Evolutionary conservation across 2,797 vertebrate genomes (phyloP).

Genomic region (Paedocypris micromegethes): DNA sequence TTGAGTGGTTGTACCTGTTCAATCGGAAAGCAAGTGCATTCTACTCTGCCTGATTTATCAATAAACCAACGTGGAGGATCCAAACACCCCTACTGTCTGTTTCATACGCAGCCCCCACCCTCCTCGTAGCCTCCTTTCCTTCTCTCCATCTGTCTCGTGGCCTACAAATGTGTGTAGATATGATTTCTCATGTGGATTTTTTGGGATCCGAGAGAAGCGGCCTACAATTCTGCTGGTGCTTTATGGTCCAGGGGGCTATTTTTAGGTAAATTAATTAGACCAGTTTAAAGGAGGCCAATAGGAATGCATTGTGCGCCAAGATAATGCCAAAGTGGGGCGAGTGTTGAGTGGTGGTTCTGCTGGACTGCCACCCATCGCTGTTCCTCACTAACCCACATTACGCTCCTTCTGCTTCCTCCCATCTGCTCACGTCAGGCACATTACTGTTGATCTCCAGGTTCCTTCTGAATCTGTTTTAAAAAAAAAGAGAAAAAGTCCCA

Average conservation of each 20-base stretch:
- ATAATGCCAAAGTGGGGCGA: constrained; percentile 46
- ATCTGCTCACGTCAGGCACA: constrained; percentile 1
- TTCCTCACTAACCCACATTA: constrained; percentile 39
- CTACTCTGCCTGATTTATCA: constrained; percentile 39
- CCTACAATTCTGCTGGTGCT: constrained; percentile 49
- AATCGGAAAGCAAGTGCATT: constrained; percentile 52
- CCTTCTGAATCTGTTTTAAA: constrained; percentile 26
- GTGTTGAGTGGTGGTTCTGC: constrained; percentile 5
- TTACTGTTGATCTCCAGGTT: constrained; percentile 10
- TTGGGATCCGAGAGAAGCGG: constrained; percentile 32
- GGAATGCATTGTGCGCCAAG: constrained; percentile 40
- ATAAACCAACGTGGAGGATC: constrained; percentile 40
- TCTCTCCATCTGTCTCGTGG: constrained; percentile 51
- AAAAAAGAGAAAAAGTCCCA: no score
- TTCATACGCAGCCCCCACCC: constrained; percentile 14
- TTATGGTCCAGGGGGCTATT: constrained; percentile 59
- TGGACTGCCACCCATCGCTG: constrained; percentile 31
- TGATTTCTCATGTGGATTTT: constrained; percentile 49
- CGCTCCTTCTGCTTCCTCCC: constrained; percentile 40
- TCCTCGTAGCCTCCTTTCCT: constrained; percentile 7
- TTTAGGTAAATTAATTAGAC: constrained; percentile 73
- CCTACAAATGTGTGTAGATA: constrained; percentile 50
- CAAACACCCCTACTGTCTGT: constrained; percentile 3
- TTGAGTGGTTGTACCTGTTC: constrained; percentile 24
- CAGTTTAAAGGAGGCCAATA: constrained; percentile 65